phyloP scores from a whole-genome alignment of 1,140 invertebrate species.

The Lerema accius region DNA sequence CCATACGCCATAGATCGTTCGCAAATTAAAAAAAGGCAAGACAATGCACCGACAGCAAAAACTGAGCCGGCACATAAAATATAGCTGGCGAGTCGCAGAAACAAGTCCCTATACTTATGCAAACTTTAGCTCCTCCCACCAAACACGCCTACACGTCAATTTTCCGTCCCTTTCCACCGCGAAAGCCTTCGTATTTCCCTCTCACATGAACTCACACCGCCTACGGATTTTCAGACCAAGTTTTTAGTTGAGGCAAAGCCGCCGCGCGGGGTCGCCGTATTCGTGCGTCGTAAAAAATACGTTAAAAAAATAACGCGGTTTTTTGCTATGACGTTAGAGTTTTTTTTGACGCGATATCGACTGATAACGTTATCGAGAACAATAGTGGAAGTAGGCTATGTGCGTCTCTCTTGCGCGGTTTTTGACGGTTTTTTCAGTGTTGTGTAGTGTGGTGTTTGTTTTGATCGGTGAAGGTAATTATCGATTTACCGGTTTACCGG shows the following conservation, averaged over 20 bases:
- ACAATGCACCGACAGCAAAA: slow-evolving; percentile 74
- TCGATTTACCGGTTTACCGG: slow-evolving; percentile 25
- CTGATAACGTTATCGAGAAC: slow-evolving; percentile 54
- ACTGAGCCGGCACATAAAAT: slow-evolving; percentile 57
- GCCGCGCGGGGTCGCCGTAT: slow-evolving; percentile 58
- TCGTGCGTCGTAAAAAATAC: slow-evolving; percentile 47
- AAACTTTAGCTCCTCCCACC: slow-evolving; percentile 65
- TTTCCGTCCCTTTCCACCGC: slow-evolving; percentile 46
- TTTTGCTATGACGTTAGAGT: slow-evolving; percentile 41
- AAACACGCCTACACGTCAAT: slow-evolving; percentile 58
- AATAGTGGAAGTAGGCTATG: slow-evolving; percentile 40
- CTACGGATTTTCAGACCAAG: slow-evolving; percentile 66
- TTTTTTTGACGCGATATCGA: slow-evolving; percentile 38
- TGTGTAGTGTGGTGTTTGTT: slow-evolving; percentile 54
- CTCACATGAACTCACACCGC: slow-evolving; percentile 60
- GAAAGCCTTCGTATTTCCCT: slow-evolving; percentile 45
- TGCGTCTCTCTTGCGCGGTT: slow-evolving; percentile 48
- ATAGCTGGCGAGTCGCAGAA: slow-evolving; percentile 43
- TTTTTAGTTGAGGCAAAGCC: slow-evolving; percentile 77
- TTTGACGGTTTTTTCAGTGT: slow-evolving; percentile 54
- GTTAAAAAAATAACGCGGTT: slow-evolving; percentile 52
- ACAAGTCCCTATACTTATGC: slow-evolving; percentile 59
- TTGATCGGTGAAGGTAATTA: slow-evolving; percentile 61
- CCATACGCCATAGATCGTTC: slow-evolving; percentile 16
- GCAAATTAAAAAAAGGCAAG: slow-evolving; percentile 62